Percentiles rank a stretch among this genome's conserved stretches.
Evolutionary conservation across 2,797 vertebrate genomes (phyloP).

Genomic region (Myiothlypis coronata): DNA sequence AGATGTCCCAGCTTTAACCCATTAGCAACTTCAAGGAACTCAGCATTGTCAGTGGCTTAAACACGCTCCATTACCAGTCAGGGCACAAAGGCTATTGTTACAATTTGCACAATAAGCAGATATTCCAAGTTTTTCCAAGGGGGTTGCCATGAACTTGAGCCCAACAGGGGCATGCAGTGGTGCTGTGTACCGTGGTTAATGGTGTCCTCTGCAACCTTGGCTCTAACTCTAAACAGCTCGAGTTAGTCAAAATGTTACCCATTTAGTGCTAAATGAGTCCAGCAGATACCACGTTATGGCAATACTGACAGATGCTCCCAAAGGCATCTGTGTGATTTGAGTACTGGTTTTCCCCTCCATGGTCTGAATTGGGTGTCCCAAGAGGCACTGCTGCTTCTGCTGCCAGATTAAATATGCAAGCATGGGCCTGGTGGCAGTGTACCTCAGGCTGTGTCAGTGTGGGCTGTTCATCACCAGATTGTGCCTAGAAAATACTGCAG

Average conservation of each 20-base stretch:
- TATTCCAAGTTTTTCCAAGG: neutral
- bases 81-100: constrained; percentile 2
- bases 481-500: neutral
- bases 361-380: neutral
- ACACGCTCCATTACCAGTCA: neutral
- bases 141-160: neutral
- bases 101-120: neutral
- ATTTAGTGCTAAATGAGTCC: neutral
- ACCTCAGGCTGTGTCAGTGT: neutral
- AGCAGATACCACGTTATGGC: neutral
- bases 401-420: neutral
- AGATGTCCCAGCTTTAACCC: constrained; percentile 87
- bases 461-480: neutral
- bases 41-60: neutral
- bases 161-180: neutral
- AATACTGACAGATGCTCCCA: neutral
- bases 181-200: neutral
- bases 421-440: neutral
- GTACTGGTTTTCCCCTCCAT: neutral
- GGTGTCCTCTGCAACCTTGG: neutral
- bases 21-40: constrained; percentile 68
- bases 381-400: neutral
- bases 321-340: fast-evolving
- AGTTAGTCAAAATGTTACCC: neutral
- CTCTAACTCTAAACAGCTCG: neutral